Percentiles rank a stretch among this genome's conserved stretches.
These are phyloP conservation scores for Macrobrachium rosenbergii DNA, from an alignment of 1,140 invertebrate genomes.

Conservation along the genomic window DNA sequence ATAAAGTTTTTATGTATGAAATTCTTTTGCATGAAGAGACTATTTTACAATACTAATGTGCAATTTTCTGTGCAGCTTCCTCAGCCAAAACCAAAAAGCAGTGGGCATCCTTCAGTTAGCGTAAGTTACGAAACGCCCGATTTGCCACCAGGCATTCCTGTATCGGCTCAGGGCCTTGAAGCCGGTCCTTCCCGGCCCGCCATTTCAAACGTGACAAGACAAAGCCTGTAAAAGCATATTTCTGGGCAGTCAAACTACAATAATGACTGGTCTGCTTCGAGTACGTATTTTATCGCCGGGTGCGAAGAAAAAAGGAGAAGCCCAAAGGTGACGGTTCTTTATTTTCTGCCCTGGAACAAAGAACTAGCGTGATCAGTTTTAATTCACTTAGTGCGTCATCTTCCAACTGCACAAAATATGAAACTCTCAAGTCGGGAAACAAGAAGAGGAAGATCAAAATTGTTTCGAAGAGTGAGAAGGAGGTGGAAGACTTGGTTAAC, in stretches of 20 bases:
- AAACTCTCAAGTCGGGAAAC: constrained; percentile 20
- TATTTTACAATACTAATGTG: not conserved
- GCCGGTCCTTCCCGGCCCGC: not conserved
- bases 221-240: constrained; percentile 17
- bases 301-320: not conserved
- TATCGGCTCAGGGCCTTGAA: constrained; percentile 11
- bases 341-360: constrained; percentile 28
- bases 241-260: not conserved
- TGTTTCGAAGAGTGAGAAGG: constrained; percentile 30
- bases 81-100: constrained; percentile 16
- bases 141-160: not conserved
- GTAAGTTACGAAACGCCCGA: constrained; percentile 5
- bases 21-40: not conserved
- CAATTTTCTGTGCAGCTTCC: constrained; percentile 37
- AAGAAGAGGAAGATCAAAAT: constrained; percentile 41
- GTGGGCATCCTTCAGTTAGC: constrained; percentile 2
- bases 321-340: constrained; percentile 4
- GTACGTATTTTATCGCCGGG: not conserved
- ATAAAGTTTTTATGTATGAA: not conserved
- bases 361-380: constrained; percentile 10
- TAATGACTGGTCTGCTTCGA: constrained; percentile 24
- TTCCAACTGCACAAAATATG: constrained; percentile 21
- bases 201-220: not conserved
- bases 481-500: not conserved
- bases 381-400: not conserved